Evolutionary conservation across 2,797 vertebrate species (phyloP).

Genomic region (Chloroceryle inda): DNA sequence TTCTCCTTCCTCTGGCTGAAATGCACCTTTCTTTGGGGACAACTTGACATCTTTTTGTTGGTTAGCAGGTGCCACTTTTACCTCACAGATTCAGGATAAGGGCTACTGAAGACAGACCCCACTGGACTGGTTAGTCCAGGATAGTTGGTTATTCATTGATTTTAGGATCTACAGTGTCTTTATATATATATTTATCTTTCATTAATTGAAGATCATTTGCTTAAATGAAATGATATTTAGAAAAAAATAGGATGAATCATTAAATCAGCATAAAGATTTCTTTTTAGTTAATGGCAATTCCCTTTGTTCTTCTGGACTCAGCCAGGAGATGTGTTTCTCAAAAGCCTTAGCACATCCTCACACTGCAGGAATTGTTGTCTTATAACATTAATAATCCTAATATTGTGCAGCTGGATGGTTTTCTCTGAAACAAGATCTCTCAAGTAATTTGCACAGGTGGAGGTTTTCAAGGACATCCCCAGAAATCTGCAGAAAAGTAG

Average conservation of each 20-base stretch:
- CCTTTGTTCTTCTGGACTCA: background rate
- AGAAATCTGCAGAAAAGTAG: background rate
- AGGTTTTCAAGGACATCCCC: background rate
- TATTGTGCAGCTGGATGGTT: background rate
- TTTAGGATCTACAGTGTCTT: background rate
- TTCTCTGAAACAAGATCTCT: background rate
- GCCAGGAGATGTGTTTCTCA: background rate
- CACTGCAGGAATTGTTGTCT: background rate
- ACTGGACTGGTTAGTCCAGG: background rate
- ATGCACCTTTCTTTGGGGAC: background rate
- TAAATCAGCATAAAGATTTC: background rate
- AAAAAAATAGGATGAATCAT: background rate
- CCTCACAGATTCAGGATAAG: background rate
- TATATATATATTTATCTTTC: background rate
- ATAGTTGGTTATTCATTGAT: background rate
- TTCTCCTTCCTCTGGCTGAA: background rate
- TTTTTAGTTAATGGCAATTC: background rate
- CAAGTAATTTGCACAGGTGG: background rate
- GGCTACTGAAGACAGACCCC: background rate
- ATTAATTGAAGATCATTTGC: background rate
- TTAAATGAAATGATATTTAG: background rate
- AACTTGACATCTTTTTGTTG: background rate
- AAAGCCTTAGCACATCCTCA: background rate
- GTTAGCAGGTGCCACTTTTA: background rate
- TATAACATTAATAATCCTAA: background rate